Percentiles rank a stretch among this genome's conserved stretches.
These are phyloP conservation scores for Melanchra persicariae DNA, from an alignment of 2,888 invertebrate genomes.

Conservation along the genomic window DNA sequence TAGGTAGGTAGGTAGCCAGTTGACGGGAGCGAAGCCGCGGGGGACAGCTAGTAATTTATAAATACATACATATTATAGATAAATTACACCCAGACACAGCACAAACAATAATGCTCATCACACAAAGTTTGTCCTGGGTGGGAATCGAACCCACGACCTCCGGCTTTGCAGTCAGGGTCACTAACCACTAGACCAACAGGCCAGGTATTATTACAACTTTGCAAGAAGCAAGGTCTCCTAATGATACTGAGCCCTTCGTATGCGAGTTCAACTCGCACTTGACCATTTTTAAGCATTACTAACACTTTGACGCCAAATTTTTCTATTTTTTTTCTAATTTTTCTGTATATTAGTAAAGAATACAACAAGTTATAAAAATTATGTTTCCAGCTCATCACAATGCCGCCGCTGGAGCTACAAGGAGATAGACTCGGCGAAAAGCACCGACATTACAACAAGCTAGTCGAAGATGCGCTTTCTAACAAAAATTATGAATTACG, in stretches of 20 bases:
- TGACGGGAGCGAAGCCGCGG: too few relatives aligned
- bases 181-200: too few relatives aligned
- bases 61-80: too few relatives aligned
- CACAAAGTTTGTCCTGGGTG: too few relatives aligned
- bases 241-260: not conserved
- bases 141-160: too few relatives aligned
- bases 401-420: conserved; percentile 66
- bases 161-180: too few relatives aligned
- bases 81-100: too few relatives aligned
- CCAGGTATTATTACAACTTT: too few relatives aligned
- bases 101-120: too few relatives aligned
- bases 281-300: not conserved
- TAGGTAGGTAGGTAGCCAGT: too few relatives aligned
- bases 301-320: not conserved
- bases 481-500: conserved; percentile 56
- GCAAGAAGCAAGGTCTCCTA: too few relatives aligned
- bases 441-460: conserved; percentile 75
- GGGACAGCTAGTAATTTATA: too few relatives aligned
- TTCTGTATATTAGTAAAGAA: not conserved
- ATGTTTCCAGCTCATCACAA: conserved; percentile 55
- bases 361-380: not conserved
- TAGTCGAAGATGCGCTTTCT: conserved; percentile 67
- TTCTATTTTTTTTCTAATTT: not conserved
- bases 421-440: conserved; percentile 73
- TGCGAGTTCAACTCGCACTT: not conserved